These are phyloP conservation scores for Oreotragus oreotragus DNA, from an alignment of 2,113 vertebrate species.

Conservation along the genomic window DNA sequence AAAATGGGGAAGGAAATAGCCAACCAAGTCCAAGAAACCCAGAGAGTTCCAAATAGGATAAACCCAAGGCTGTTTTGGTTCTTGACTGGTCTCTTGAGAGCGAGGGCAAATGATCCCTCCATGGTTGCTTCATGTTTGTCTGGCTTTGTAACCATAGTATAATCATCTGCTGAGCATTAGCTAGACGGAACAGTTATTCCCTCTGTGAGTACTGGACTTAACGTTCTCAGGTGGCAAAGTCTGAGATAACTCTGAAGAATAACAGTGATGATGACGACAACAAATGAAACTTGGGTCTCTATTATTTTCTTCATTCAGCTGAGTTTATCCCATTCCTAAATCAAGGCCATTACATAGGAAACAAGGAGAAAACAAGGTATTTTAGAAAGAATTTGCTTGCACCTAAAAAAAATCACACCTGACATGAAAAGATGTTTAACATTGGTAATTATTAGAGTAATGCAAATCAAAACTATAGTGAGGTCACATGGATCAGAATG, in stretches of 20 bases:
- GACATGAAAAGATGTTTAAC: neutral
- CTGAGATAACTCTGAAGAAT: neutral
- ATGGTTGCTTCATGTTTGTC: neutral
- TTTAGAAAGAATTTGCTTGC: neutral
- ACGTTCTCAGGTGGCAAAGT: neutral
- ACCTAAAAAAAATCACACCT: neutral
- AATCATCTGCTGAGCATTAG: neutral
- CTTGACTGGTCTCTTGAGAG: neutral
- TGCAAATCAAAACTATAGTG: neutral
- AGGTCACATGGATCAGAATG: neutral
- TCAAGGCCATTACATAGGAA: neutral
- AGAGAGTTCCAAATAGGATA: too few relatives aligned
- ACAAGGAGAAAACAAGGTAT: neutral
- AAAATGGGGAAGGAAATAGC: too few relatives aligned
- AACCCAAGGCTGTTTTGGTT: too few relatives aligned
- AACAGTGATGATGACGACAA: neutral
- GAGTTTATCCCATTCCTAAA: neutral
- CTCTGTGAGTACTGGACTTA: neutral
- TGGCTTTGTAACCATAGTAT: neutral
- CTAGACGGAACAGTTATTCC: neutral
- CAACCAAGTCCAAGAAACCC: too few relatives aligned
- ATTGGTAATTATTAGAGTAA: neutral
- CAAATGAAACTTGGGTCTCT: neutral
- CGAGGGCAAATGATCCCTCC: neutral
- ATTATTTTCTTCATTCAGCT: neutral